Evolutionary conservation across 2,888 invertebrate genomes (phyloP), one percentile per base, ranked within the genome.

Genomic region (Folsomia candida): DNA sequence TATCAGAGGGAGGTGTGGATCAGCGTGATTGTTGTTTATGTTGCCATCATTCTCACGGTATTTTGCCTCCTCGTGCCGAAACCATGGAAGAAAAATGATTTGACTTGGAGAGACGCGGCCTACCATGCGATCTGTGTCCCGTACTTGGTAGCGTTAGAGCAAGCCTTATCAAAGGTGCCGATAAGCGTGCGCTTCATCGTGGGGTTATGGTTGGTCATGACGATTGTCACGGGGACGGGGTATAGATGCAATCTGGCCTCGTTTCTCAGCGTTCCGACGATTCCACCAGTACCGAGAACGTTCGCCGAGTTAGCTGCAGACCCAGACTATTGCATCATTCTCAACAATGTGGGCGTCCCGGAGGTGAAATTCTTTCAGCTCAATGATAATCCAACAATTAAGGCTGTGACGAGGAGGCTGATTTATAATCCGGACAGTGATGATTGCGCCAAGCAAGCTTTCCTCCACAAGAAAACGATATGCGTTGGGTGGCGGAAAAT

Each of bases 171-270:
- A 20, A 59, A 26, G 9, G 26, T 59, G 3, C 65, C 65, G n/a
- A 18, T 24, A 22, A 27, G 20, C 27, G 24, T 54, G 20, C 24
- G 65, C 20, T 26, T 2, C 22, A 14, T 54, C 18, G 18, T 22
- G 20, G 65, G 14, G 9, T 2, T 65, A 1, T 65, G 65, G 65
- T 54, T 65, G 65, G 26, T 65, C 2, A 27, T 27, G 1, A 27
- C 27, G 3, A 65, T 65, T 2, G 59, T 71, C 11, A 71, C 71
- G 65, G 73, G 73, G 6, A 27, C 26, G 18, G 71, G 67, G 1
- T 74, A 74, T 67, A 71, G 37, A 24, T 25, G 59, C 1, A 74
- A 71, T 54, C 54, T 74, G 3, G 69, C 69, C 1, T 47, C 69
- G 4, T 71, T 25, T 51, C 37, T 74, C n/a, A 69, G 68, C 9